phyloP scores from a whole-genome alignment of 2,888 invertebrate species.

The Syrphus vitripennis region DNA sequence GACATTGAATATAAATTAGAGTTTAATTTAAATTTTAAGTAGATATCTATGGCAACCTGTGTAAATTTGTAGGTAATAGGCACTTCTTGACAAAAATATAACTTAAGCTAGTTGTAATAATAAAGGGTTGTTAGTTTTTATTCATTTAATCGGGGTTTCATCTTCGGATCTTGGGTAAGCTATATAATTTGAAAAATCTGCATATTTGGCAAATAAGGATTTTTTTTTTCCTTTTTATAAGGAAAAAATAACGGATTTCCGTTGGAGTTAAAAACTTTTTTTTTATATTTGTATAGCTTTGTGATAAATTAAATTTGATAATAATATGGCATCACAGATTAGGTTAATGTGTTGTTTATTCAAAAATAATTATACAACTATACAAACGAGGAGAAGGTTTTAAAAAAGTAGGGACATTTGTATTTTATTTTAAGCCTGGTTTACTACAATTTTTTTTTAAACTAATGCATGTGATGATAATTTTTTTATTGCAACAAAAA shows the following conservation, averaged over 20 bases:
- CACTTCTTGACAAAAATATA: background rate
- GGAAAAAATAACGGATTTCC: background rate
- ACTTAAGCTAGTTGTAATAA: background rate
- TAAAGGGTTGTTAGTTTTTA: background rate
- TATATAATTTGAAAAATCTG: background rate
- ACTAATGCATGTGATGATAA: too few relatives aligned
- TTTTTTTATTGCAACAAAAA: too few relatives aligned
- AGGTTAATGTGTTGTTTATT: too few relatives aligned
- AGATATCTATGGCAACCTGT: slow-evolving; percentile 28
- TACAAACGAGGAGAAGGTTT: too few relatives aligned
- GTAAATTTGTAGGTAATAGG: too few relatives aligned
- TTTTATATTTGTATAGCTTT: slow-evolving; percentile 20
- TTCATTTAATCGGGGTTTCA: background rate
- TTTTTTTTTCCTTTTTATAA: background rate
- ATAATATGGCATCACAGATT: background rate
- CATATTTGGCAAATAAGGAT: background rate
- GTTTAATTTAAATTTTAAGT: slow-evolving; percentile 65
- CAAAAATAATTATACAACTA: too few relatives aligned
- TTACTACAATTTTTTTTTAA: too few relatives aligned
- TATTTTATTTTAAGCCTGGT: too few relatives aligned
- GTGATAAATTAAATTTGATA: background rate
- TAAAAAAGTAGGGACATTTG: too few relatives aligned
- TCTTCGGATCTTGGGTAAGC: background rate
- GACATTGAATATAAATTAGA: slow-evolving; percentile 69
- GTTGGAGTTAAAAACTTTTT: background rate